Conservation (phyloP, 2,888 invertebrate species). For the Pristionchus japonicus region DNA sequence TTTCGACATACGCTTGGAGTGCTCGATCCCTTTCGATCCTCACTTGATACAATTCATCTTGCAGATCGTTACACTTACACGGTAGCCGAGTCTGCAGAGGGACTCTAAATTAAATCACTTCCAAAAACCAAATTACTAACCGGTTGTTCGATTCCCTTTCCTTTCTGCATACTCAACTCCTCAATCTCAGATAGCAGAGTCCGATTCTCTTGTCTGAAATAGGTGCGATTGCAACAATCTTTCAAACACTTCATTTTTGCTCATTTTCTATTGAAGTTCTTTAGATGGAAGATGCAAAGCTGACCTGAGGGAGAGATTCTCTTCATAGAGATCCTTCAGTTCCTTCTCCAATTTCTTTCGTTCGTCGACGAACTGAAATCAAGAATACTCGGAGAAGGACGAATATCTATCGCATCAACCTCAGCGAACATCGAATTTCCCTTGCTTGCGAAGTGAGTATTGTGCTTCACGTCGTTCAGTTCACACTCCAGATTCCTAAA, state of each 20-base stretch:
- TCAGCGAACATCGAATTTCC: constrained; percentile 41
- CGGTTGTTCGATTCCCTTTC: not conserved
- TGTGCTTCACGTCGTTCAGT: constrained; percentile 26
- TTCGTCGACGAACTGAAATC: constrained; percentile 15
- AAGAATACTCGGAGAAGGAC: not conserved
- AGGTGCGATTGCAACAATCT: too few species aligned
- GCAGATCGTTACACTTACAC: not conserved
- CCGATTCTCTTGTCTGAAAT: constrained; percentile 35
- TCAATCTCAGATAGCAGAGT: constrained; percentile 28
- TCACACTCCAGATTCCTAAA: constrained; percentile 18
- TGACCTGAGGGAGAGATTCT: constrained; percentile 23
- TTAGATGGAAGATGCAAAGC: not conserved
- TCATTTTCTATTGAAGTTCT: not conserved
- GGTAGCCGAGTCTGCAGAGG: constrained; percentile 1
- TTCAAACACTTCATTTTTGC: not conserved
- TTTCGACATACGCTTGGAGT: not conserved
- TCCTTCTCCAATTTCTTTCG: constrained; percentile 30
- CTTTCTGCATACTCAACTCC: constrained; percentile 9
- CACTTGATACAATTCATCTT: not conserved
- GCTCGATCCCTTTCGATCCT: constrained; percentile 1
- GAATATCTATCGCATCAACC: too few species aligned
- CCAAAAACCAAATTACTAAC: not conserved
- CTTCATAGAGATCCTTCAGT: not conserved
- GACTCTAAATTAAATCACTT: not conserved
- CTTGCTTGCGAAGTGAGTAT: constrained; percentile 34